Base-by-base conservation (phyloP, 2,797 vertebrate species). In the Apogon hyalosoma region DNA sequence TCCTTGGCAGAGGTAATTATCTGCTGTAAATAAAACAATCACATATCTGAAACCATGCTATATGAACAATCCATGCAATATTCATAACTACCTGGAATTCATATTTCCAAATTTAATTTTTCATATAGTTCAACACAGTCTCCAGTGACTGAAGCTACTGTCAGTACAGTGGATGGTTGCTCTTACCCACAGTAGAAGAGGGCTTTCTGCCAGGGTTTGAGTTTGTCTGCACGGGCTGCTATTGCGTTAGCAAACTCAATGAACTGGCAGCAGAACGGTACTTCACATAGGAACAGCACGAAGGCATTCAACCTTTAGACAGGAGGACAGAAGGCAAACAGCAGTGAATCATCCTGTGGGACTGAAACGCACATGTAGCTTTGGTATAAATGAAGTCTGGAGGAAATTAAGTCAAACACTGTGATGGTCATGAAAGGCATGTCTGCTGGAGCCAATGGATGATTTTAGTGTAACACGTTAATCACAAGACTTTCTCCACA, bases 181-280 rank as follows among this genome's bases (percentile, higher is more conserved):
- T 56, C 90, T 95, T 88, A 99, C 98, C 97, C 96, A 38, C 98
- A 99, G 89, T 99, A 99, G 91, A 99, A 97, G 19, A 94, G 40
- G 0, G 97, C 94, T 79, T 98, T 99, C 89, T 99, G 98, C 98
- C 98, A 99, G n/a, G 96, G 92, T 31, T 90, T 94, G 79, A 99
- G 86, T 61, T 87, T 85, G 87, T 99, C 97, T 0, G 95, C 96
- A 28, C 94, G 92, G 0, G 91, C 91, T 0, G 97, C 94, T 14
- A 97, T 83, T 0, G 84, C 87, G 5, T 97, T 97, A 0, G 98
- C 97, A 51, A 98, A 99, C 90, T 99, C 97, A 0, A 99, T 87
- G 47, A 99, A 99, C 93, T 97, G 97, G 91, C 98, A 99, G 81
- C 98, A 99, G 92, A 98, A 99, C 0, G 98, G 98, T 0, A 95